Evolutionary conservation across 2,797 vertebrate genomes (phyloP).

Genomic region (Aplochiton taeniatus): DNA sequence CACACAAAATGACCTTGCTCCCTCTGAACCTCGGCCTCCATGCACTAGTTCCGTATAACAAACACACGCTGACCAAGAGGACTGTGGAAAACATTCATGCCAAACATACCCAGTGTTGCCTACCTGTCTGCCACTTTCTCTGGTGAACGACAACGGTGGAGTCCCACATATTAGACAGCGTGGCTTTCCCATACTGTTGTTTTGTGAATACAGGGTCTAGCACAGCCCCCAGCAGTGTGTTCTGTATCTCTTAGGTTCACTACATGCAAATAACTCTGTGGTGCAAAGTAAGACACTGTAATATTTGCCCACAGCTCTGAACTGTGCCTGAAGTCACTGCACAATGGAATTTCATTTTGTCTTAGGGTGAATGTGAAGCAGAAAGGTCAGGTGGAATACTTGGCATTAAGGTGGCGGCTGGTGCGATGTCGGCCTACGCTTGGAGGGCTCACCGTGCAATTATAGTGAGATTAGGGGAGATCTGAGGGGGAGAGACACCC

Average conservation of each 20-base stretch:
- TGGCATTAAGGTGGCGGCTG: constrained; percentile 39
- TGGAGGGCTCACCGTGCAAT: constrained; percentile 62
- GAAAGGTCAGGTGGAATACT: constrained; percentile 54
- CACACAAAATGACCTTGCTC: constrained; percentile 58
- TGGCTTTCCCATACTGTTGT: too few species aligned
- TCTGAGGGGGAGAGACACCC: constrained; percentile 46
- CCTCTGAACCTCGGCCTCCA: constrained; percentile 55
- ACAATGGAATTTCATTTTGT: constrained; percentile 39
- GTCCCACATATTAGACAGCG: too few species aligned
- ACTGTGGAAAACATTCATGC: constrained; percentile 29
- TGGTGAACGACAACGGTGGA: constrained; percentile 2
- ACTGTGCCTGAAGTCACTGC: constrained; percentile 31
- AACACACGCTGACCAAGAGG: constrained; percentile 20
- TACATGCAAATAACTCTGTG: neutral
- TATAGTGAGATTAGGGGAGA: constrained; percentile 69
- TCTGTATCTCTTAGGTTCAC: too few species aligned
- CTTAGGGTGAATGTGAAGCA: constrained; percentile 40
- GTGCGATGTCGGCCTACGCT: constrained; percentile 15
- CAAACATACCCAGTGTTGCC: too few species aligned
- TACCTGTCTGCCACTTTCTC: neutral
- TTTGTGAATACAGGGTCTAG: too few species aligned
- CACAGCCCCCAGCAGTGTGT: too few species aligned
- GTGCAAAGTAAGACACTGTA: constrained; percentile 11
- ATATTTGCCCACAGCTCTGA: constrained; percentile 38
- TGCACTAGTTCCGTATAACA: constrained; percentile 34